Conservation (phyloP, 2,888 invertebrate species). For the Tenthredo mesomela region DNA sequence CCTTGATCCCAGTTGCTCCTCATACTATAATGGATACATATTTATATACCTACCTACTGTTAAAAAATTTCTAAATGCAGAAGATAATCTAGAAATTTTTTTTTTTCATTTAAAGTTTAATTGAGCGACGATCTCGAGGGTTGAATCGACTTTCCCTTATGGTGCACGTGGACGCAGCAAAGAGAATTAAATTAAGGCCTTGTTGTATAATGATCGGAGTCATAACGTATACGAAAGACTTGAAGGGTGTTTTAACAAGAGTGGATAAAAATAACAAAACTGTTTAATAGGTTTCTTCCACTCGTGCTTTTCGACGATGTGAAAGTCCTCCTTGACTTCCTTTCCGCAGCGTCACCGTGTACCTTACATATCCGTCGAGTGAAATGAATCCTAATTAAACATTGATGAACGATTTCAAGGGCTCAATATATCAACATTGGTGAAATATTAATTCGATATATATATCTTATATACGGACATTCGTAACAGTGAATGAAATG, state of each 20-base stretch:
- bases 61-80: not conserved
- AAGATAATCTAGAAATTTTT: not conserved
- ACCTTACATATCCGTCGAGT: not conserved
- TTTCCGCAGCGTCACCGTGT: not conserved
- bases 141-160: slow-evolving; percentile 21
- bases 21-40: not conserved
- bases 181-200: not conserved
- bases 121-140: not conserved
- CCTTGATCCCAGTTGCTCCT: not conserved
- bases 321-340: slow-evolving; percentile 48
- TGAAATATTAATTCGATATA: not conserved
- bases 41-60: not conserved
- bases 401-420: not conserved
- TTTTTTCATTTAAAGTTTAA: not conserved
- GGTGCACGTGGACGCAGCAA: not conserved
- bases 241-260: slow-evolving; percentile 37
- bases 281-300: not conserved
- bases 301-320: slow-evolving; percentile 39
- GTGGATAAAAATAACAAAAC: slow-evolving; percentile 13
- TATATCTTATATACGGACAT: not conserved
- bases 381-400: slow-evolving; percentile 23
- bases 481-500: not conserved
- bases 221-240: not conserved
- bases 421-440: not conserved
- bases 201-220: not conserved